phyloP scores from a whole-genome alignment of 2,888 invertebrate species.

The Mesorhabditis sp. region DNA sequence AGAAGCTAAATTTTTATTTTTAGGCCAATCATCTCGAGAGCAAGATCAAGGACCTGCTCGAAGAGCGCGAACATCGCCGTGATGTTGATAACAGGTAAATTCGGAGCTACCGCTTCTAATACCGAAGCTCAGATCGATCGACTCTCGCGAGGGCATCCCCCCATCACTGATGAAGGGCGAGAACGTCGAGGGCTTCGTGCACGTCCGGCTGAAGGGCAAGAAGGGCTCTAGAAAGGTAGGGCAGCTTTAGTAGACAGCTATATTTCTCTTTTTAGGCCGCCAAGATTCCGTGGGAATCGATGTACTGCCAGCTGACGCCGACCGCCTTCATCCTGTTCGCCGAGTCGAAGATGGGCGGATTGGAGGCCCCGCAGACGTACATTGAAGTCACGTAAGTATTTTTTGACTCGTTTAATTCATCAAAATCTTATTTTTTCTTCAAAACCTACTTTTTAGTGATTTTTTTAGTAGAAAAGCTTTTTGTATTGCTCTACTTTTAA shows the following conservation, averaged over 20 bases:
- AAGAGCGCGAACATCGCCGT: constrained; percentile 71
- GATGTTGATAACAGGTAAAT: constrained; percentile 65
- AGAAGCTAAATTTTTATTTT: neutral
- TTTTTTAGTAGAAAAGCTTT: too few relatives aligned
- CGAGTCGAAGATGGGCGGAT: constrained; percentile 9
- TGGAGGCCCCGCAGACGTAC: neutral
- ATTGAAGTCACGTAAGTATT: constrained; percentile 14
- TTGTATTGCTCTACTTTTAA: too few relatives aligned
- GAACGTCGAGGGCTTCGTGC: constrained; percentile 16
- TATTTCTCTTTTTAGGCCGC: neutral
- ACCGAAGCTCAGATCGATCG: constrained; percentile 34
- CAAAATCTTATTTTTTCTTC: too few relatives aligned
- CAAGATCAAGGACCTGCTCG: constrained; percentile 50
- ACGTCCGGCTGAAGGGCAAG: neutral
- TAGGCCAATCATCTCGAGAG: constrained; percentile 63
- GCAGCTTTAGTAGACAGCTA: too few relatives aligned
- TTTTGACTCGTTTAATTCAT: neutral
- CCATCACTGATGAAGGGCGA: constrained; percentile 13
- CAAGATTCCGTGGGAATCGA: neutral
- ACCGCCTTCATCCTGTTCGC: constrained; percentile 11
- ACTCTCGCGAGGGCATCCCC: constrained; percentile 27
- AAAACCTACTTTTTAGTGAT: too few relatives aligned
- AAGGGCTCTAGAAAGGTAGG: neutral
- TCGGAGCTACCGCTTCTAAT: constrained; percentile 75
- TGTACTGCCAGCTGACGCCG: constrained; percentile 11